Evolutionary conservation across 2,888 invertebrate species (phyloP).

Genomic region (Phorcus lineatus): DNA sequence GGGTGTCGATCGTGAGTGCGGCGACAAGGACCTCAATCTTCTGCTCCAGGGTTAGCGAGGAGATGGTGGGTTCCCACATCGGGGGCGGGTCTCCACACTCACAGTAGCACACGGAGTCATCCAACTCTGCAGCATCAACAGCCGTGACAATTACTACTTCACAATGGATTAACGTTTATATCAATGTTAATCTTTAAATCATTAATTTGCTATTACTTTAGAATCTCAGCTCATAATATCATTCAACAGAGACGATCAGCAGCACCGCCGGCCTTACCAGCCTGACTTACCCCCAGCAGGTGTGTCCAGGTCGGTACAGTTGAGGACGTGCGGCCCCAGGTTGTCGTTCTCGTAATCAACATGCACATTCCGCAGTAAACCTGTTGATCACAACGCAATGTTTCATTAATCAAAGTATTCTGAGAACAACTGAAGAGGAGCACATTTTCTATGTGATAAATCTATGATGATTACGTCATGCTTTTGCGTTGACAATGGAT

Average conservation of each 20-base stretch:
- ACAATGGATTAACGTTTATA: too few relatives aligned
- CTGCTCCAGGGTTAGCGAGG: constrained; percentile 33
- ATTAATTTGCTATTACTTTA: too few relatives aligned
- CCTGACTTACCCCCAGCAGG: not conserved
- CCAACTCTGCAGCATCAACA: constrained; percentile 14
- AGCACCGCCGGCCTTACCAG: too few relatives aligned
- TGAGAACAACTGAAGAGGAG: too few relatives aligned
- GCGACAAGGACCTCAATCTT: constrained; percentile 35
- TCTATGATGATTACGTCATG: too few relatives aligned
- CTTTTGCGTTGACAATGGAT: too few relatives aligned
- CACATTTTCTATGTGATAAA: too few relatives aligned
- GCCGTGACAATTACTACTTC: too few relatives aligned
- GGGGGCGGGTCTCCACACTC: constrained; percentile 42
- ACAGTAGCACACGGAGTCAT: constrained; percentile 40
- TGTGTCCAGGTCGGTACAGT: not conserved
- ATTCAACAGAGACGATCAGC: too few relatives aligned
- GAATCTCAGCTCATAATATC: too few relatives aligned
- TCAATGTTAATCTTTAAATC: too few relatives aligned
- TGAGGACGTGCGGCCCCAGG: not conserved
- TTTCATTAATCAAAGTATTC: too few relatives aligned
- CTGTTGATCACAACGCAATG: not conserved
- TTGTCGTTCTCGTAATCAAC: not conserved
- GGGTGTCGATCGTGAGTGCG: constrained; percentile 30
- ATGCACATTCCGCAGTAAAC: not conserved
- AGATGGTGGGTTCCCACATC: constrained; percentile 35